Percentiles rank a stretch among this genome's conserved stretches.
Evolutionary conservation across 2,113 vertebrate genomes (phyloP).

Genomic region (Sebastes fasciatus): DNA sequence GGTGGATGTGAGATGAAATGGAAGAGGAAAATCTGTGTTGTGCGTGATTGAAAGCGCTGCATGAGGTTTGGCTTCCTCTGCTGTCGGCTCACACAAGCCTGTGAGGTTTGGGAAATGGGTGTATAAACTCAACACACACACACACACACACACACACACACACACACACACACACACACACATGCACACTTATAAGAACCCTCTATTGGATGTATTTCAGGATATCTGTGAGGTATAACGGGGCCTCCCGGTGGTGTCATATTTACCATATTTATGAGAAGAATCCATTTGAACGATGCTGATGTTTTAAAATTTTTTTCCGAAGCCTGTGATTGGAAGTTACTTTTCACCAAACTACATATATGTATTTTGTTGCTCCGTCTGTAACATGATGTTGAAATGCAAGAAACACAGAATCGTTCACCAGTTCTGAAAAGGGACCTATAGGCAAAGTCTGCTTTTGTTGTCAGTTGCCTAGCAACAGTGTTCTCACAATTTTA

Average conservation of each 20-base stretch:
- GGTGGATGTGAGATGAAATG: slow-evolving; percentile 48
- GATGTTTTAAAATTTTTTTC: too few relatives aligned
- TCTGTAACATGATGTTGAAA: not conserved
- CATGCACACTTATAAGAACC: slow-evolving; percentile 4
- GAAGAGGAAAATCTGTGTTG: slow-evolving; percentile 48
- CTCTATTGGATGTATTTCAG: slow-evolving; percentile 9
- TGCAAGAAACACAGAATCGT: not conserved
- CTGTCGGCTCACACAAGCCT: slow-evolving; percentile 37
- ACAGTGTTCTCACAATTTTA: not conserved
- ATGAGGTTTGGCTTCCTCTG: slow-evolving; percentile 42
- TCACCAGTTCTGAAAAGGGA: not conserved
- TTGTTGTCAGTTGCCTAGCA: slow-evolving; percentile 17
- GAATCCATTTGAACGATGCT: slow-evolving; percentile 10
- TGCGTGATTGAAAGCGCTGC: slow-evolving; percentile 54
- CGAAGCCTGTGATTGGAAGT: not conserved
- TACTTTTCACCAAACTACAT: not conserved
- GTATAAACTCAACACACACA: slow-evolving; percentile 37
- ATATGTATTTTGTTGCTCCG: not conserved
- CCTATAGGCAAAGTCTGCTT: not conserved
- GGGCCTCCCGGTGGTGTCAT: not conserved
- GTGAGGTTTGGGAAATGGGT: slow-evolving; percentile 49
- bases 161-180: not conserved
- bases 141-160: not conserved
- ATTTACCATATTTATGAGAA: slow-evolving; percentile 19
- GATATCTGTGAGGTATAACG: not conserved